These are phyloP conservation scores for Copidosoma aretas DNA, from an alignment of 2,888 invertebrate species.

Conservation along the genomic window DNA sequence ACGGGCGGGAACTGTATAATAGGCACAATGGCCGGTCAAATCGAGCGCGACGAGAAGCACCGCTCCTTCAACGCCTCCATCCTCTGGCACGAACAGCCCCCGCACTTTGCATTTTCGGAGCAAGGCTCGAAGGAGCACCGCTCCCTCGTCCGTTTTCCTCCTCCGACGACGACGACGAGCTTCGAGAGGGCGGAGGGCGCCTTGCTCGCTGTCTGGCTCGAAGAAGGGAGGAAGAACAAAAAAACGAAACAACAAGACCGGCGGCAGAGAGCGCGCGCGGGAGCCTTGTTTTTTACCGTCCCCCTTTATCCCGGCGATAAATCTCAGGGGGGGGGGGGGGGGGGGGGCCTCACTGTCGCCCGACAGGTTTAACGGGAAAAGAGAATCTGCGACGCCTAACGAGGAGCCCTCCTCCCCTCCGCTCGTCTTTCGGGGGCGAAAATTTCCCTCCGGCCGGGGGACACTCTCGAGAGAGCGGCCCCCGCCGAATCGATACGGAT, in stretches of 20 bases:
- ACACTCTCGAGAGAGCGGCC: too few relatives aligned
- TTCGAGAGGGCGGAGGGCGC: slow-evolving; percentile 7
- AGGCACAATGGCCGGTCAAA: slow-evolving; percentile 22
- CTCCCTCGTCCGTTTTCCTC: too few relatives aligned
- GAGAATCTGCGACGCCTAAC: slow-evolving; percentile 43
- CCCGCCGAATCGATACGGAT: too few relatives aligned
- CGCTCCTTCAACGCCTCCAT: slow-evolving; percentile 27
- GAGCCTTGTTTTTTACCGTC: slow-evolving; percentile 48
- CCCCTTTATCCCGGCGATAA: slow-evolving; percentile 52
- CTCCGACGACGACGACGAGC: too few relatives aligned
- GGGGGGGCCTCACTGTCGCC: slow-evolving; percentile 16
- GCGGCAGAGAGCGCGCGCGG: too few relatives aligned
- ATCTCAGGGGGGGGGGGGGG: slow-evolving; percentile 43
- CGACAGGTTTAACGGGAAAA: slow-evolving; percentile 45
- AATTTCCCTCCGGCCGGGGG: too few relatives aligned
- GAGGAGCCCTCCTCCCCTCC: slow-evolving; percentile 38
- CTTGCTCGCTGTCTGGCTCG: too few relatives aligned
- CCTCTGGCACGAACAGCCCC: slow-evolving; percentile 31
- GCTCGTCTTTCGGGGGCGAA: background rate
- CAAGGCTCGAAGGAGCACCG: slow-evolving; percentile 29
- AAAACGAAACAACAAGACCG: too few relatives aligned
- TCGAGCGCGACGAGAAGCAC: slow-evolving; percentile 35
- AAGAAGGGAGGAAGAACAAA: slow-evolving; percentile 18
- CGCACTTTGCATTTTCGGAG: slow-evolving; percentile 38
- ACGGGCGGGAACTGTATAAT: too few relatives aligned